Percentiles rank a stretch among this genome's conserved stretches.
Conservation (phyloP, 2,797 vertebrate species). For the Syndactyla subalaris region DNA sequence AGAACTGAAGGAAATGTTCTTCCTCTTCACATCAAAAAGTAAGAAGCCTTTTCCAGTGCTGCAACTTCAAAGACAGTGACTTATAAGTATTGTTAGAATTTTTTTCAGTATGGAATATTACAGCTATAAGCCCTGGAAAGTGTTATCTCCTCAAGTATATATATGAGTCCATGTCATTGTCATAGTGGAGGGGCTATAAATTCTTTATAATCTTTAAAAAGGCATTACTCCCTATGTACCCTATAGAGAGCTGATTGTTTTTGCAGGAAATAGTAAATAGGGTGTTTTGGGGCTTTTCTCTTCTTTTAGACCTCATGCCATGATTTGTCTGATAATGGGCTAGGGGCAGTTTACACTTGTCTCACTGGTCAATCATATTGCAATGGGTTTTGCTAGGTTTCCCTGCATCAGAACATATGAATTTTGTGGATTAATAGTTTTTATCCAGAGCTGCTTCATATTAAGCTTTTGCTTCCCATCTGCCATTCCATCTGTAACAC, state of each 20-base stretch:
- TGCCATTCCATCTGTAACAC: conserved; percentile 76
- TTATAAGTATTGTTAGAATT: background rate
- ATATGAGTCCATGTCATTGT: background rate
- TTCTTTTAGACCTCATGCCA: background rate
- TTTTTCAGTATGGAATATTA: background rate
- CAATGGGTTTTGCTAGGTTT: conserved; percentile 38
- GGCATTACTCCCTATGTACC: background rate
- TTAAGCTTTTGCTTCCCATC: conserved; percentile 71
- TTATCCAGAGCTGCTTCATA: conserved; percentile 66
- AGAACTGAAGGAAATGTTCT: background rate
- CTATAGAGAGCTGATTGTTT: background rate
- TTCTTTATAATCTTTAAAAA: background rate
- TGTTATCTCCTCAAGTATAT: background rate
- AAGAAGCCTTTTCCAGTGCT: background rate
- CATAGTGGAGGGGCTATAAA: background rate
- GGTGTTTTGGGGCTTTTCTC: background rate
- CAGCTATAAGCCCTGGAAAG: background rate
- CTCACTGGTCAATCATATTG: conserved; percentile 22
- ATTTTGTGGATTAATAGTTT: conserved; percentile 73
- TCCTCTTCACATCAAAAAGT: background rate
- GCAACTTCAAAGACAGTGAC: background rate
- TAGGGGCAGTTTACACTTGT: background rate
- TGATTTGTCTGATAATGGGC: background rate
- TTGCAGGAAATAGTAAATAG: background rate
- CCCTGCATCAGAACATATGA: conserved; percentile 60